Base-by-base conservation (phyloP, 2,113 vertebrate genomes). In the Boleophthalmus pectinirostris region DNA sequence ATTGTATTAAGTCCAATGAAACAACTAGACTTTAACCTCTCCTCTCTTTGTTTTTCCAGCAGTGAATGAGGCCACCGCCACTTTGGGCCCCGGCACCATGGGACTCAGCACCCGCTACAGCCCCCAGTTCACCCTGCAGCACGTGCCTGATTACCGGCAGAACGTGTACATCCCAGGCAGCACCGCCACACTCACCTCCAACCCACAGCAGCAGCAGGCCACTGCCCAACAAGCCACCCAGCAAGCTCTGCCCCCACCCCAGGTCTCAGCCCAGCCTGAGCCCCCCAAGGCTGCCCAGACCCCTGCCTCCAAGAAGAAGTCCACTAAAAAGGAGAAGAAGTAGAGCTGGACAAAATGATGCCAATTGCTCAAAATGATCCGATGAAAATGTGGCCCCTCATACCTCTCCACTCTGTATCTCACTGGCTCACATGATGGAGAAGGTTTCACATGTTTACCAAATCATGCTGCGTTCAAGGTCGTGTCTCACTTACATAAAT, bases 251-350 rank as follows among this genome's bases (percentile, higher is more conserved):
- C 89, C 74, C 57, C 95, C 16, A 16, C 92, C 67, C 72, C 95
- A 87, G 91, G 93, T 13, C 91, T 83, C 0, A 0, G 83, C 77
- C 70, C 93, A 94, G 77, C 79, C 84, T 0, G 93, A 94, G 94
- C 94, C 91, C 18, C 92, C 94, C 2, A 93, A 94, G 83, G 91
- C 94, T 2, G 93, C 90, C 72, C 93, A 93, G 87, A 94, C 94
- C 23, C 93, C 94, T 0, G 93, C 93, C 83, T 97, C 96, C 93
- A 99, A 99, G 95, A 98, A 99, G 91, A 99, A 99, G 90, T 96
- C 97, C 0, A 96, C 96, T 78, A 99, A 99, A 93, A 99, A 99
- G 83, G 97, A 99, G 83, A 99, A 99, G 93, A 99, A 99, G 90
- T 98, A 97, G 91, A 70, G 23, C 8, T 45, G 58, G 67, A 77